phyloP scores from a whole-genome alignment of 2,888 invertebrate genomes.

The Apotomis turbidana region DNA sequence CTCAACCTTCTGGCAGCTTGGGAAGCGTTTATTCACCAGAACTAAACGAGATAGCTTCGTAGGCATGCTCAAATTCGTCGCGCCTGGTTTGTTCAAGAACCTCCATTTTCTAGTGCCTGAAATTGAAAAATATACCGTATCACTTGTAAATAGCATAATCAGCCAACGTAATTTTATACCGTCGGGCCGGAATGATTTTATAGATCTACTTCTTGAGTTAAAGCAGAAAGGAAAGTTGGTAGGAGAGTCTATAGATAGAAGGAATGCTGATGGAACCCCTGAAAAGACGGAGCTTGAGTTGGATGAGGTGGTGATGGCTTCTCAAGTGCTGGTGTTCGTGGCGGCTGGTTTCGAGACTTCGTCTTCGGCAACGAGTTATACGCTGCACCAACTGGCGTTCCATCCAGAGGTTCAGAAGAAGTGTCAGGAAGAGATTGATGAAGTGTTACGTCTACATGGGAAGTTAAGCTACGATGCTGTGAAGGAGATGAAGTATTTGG shows the following conservation, averaged over 20 bases:
- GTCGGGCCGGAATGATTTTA: conserved; percentile 55
- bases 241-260: conserved; percentile 49
- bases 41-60: conserved; percentile 36
- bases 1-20: conserved; percentile 52
- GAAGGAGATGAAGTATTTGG: conserved; percentile 49
- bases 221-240: conserved; percentile 53
- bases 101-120: conserved; percentile 45
- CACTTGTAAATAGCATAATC: conserved; percentile 49
- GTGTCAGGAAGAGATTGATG: conserved; percentile 58
- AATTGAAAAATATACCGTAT: conserved; percentile 48
- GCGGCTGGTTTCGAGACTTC: conserved; percentile 68
- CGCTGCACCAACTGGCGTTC: conserved; percentile 58
- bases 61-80: conserved; percentile 27
- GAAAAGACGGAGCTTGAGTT: conserved; percentile 51
- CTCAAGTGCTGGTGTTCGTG: conserved; percentile 56
- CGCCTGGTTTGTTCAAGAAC: conserved; percentile 48
- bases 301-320: conserved; percentile 53
- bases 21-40: conserved; percentile 47
- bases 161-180: conserved; percentile 50
- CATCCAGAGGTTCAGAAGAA: conserved; percentile 58
- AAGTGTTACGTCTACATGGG: conserved; percentile 49
- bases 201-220: conserved; percentile 57
- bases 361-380: conserved; percentile 50
- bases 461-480: conserved; percentile 55
- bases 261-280: conserved; percentile 49